phyloP scores from a whole-genome alignment of 2,113 vertebrate genomes.

The Amphilophus citrinellus region DNA sequence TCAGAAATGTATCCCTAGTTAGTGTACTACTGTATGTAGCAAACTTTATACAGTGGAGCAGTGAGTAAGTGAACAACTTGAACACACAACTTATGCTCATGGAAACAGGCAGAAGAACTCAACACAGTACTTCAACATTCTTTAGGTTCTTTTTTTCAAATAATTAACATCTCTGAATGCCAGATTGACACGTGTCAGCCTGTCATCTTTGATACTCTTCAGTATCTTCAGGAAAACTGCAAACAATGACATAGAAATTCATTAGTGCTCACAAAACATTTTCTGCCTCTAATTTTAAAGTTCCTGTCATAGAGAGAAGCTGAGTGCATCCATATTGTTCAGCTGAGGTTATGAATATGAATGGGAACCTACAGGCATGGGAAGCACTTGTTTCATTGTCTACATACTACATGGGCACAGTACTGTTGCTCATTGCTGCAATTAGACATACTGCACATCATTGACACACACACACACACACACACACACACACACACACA shows the following conservation, averaged over 20 bases:
- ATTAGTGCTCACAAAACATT: not conserved
- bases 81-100: not conserved
- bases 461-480: not conserved
- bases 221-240: not conserved
- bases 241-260: not conserved
- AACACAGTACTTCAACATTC: not conserved
- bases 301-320: not conserved
- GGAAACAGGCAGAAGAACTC: not conserved
- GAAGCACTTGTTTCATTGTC: not conserved
- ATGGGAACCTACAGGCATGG: not conserved
- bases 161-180: too few relatives aligned
- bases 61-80: not conserved
- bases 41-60: not conserved
- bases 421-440: constrained; percentile 1
- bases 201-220: not conserved
- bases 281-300: not conserved
- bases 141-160: not conserved
- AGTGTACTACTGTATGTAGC: not conserved
- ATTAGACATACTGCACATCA: not conserved
- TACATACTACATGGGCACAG: not conserved
- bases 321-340: not conserved
- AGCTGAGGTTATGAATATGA: constrained; percentile 19
- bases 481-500: not conserved
- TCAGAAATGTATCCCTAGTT: not conserved
- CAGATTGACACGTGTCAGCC: too few relatives aligned